Evolutionary conservation across 2,797 vertebrate species (phyloP).

Genomic region (Parauchenoglanis ngamensis): DNA sequence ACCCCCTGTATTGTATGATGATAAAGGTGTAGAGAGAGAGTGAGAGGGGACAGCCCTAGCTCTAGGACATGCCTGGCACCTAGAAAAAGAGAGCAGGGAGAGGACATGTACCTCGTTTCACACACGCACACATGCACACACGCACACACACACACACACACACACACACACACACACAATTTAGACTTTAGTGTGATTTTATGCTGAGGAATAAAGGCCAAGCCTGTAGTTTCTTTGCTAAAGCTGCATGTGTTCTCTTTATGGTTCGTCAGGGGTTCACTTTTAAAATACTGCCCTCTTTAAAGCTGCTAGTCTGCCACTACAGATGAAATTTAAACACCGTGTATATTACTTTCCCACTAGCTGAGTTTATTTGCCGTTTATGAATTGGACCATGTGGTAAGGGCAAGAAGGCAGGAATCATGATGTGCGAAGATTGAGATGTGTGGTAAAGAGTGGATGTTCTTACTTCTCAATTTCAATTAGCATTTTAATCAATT

Average conservation of each 20-base stretch:
- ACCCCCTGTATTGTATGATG: constrained; percentile 40
- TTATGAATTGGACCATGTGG: constrained; percentile 37
- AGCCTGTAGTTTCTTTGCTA: background rate
- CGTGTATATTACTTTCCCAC: constrained; percentile 24
- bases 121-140: background rate
- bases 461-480: background rate
- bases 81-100: constrained; percentile 3
- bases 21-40: constrained; percentile 20
- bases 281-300: constrained; percentile 16
- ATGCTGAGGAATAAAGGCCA: background rate
- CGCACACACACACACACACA: background rate
- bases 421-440: background rate
- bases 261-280: background rate
- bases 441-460: background rate
- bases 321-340: constrained; percentile 15
- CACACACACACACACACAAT: background rate
- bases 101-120: background rate
- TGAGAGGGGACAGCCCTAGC: constrained; percentile 5
- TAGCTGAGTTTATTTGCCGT: constrained; percentile 30
- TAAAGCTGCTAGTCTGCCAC: background rate
- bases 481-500: background rate
- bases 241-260: background rate
- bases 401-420: constrained; percentile 13
- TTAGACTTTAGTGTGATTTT: background rate
- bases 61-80: background rate